Evolutionary conservation across 2,888 invertebrate genomes (phyloP).

Genomic region (Noctua fimbriata): DNA sequence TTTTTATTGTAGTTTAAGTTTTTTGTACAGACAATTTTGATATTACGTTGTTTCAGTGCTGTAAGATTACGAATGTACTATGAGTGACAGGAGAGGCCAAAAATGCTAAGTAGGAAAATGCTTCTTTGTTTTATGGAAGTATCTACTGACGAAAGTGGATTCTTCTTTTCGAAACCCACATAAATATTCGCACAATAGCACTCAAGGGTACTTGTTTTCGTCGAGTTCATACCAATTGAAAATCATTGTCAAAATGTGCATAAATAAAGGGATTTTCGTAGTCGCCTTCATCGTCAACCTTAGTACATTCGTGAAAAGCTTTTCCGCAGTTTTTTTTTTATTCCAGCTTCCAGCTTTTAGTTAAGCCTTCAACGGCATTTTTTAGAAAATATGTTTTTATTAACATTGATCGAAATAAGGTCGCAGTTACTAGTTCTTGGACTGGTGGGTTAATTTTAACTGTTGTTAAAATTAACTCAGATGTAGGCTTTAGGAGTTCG

Average conservation of each 20-base stretch:
- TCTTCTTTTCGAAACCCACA: constrained; percentile 10
- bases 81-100: not conserved
- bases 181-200: constrained; percentile 3
- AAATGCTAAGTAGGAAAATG: not conserved
- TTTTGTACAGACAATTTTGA: constrained; percentile 80
- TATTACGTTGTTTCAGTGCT: constrained; percentile 76
- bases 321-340: constrained; percentile 62
- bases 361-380: constrained; percentile 53
- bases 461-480: constrained; percentile 43
- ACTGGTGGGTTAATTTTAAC: constrained; percentile 44
- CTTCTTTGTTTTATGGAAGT: not conserved
- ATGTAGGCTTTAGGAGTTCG: constrained; percentile 48
- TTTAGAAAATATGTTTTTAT: constrained; percentile 47
- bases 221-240: constrained; percentile 17
- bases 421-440: constrained; percentile 54
- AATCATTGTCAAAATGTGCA: not conserved
- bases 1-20: constrained; percentile 76
- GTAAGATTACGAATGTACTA: constrained; percentile 62
- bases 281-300: constrained; percentile 5
- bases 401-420: constrained; percentile 59
- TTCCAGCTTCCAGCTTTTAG: constrained; percentile 62
- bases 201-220: not conserved
- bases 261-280: constrained; percentile 2
- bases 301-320: constrained; percentile 46
- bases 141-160: not conserved